phyloP scores from a whole-genome alignment of 2,113 vertebrate genomes.

The Nibea albiflora region DNA sequence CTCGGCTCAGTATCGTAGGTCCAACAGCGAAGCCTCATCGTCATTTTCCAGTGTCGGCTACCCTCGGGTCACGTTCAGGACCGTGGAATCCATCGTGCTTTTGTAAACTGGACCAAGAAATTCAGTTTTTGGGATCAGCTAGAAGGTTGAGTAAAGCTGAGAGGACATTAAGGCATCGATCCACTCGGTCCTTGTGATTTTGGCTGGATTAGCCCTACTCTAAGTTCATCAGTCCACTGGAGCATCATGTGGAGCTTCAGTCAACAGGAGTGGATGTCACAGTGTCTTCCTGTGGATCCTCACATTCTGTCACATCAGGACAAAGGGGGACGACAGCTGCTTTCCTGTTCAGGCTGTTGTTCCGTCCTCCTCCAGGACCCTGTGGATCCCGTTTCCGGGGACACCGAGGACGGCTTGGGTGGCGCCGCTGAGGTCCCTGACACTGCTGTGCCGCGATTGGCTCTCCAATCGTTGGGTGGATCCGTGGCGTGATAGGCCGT shows the following conservation, averaged over 20 bases:
- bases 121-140: constrained; percentile 31
- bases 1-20: constrained; percentile 23
- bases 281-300: neutral
- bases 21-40: neutral
- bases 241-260: neutral
- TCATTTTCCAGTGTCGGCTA: neutral
- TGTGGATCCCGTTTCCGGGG: constrained; percentile 92
- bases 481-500: constrained; percentile 87
- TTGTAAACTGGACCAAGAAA: constrained; percentile 14
- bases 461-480: constrained; percentile 92
- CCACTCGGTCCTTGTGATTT: neutral
- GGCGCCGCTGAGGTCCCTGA: constrained; percentile 88
- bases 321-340: neutral
- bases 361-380: constrained; percentile 91
- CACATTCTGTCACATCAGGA: constrained; percentile 19
- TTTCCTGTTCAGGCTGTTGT: constrained; percentile 33
- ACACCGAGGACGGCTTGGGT: constrained; percentile 82
- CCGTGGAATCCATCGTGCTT: neutral
- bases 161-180: constrained; percentile 57
- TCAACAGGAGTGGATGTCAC: neutral
- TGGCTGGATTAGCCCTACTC: neutral
- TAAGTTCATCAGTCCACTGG: neutral
- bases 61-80: neutral
- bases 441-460: constrained; percentile 91
- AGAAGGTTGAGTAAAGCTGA: constrained; percentile 24